Evolutionary conservation across 1,140 invertebrate genomes (phyloP).

Genomic region (Macrocentrus cingulum): DNA sequence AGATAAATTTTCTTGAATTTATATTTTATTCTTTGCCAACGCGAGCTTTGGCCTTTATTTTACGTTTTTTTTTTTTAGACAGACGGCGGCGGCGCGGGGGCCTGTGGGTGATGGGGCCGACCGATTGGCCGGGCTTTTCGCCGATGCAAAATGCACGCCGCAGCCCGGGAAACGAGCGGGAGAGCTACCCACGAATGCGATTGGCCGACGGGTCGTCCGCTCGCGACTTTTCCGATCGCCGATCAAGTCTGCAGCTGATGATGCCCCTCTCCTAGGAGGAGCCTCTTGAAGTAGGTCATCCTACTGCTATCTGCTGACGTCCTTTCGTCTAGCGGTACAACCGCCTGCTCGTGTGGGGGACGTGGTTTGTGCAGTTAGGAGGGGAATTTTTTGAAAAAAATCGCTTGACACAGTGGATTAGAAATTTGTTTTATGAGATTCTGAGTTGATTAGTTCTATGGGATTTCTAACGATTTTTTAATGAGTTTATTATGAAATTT

Average conservation of each 20-base stretch:
- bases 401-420: no score
- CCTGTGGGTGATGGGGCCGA: neutral
- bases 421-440: no score
- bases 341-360: no score
- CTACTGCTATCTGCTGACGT: constrained; percentile 22
- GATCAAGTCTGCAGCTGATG: constrained; percentile 49
- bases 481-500: no score
- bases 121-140: constrained; percentile 15
- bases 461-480: no score
- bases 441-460: no score
- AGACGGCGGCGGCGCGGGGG: neutral
- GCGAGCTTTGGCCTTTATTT: no score
- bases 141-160: constrained; percentile 11
- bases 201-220: constrained; percentile 34
- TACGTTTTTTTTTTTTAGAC: neutral
- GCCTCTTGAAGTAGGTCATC: constrained; percentile 57
- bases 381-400: no score
- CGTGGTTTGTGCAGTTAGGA: no score
- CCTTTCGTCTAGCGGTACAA: neutral
- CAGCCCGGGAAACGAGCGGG: constrained; percentile 18
- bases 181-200: constrained; percentile 22
- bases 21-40: no score
- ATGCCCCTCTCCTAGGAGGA: constrained; percentile 58
- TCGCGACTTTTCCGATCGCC: constrained; percentile 55
- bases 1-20: neutral